These are phyloP conservation scores for Dreissena rostriformis DNA, from an alignment of 1,140 invertebrate genomes.

Conservation along the genomic window DNA sequence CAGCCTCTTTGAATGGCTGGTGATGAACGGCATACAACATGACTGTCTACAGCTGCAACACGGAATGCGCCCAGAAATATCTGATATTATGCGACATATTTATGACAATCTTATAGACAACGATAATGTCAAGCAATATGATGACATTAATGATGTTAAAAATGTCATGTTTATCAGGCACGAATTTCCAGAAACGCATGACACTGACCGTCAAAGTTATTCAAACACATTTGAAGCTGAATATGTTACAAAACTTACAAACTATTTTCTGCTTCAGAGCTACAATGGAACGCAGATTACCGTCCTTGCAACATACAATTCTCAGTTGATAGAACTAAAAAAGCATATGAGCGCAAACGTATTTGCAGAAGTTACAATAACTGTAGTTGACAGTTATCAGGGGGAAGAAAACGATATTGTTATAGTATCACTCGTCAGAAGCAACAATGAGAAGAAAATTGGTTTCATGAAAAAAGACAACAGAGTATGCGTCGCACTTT, in stretches of 20 bases:
- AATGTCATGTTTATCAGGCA: background rate
- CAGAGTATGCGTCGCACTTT: slow-evolving; percentile 91
- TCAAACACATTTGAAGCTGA: slow-evolving; percentile 3
- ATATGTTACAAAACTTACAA: no score
- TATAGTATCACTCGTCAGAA: slow-evolving; percentile 91
- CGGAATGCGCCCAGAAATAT: slow-evolving; percentile 16
- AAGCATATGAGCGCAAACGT: slow-evolving; percentile 69
- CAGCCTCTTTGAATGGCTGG: background rate
- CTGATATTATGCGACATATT: slow-evolving; percentile 8
- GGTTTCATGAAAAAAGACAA: slow-evolving; percentile 91
- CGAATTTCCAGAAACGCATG: background rate
- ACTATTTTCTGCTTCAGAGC: slow-evolving; percentile 80
- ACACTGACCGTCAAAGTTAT: background rate
- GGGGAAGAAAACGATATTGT: slow-evolving; percentile 94
- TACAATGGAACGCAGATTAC: slow-evolving; percentile 78
- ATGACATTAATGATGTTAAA: background rate
- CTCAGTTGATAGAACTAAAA: slow-evolving; percentile 75
- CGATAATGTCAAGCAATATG: background rate
- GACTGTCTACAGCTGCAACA: background rate
- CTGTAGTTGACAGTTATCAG: slow-evolving; percentile 88
- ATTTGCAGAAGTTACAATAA: slow-evolving; percentile 80
- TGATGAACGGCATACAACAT: background rate
- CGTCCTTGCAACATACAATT: slow-evolving; percentile 79
- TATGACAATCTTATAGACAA: slow-evolving; percentile 10
- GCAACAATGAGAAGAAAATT: slow-evolving; percentile 84